Evolutionary conservation across 2,797 vertebrate species (phyloP), one percentile per base, ranked within the genome.

Genomic region (Remorina albescens): DNA sequence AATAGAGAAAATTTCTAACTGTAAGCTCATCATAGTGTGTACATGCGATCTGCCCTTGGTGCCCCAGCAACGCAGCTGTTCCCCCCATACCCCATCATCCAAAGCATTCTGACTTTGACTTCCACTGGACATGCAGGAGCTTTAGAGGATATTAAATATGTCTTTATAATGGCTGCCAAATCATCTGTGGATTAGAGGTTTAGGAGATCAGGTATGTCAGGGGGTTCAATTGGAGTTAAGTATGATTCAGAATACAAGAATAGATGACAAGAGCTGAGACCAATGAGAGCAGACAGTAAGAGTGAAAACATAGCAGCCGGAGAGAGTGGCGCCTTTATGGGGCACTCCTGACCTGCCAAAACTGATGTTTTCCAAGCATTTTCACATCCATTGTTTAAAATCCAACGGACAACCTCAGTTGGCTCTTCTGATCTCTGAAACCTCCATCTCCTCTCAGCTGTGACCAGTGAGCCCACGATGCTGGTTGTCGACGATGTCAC

Each of bases 401-500:
- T 57, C 26, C 58, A 73, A 30, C 34, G 21, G 37, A 16, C 37
- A 18, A 30, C 2, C 36, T 7, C 63, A 55, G 58, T 11, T 63
- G 55, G 58, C 11, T 41, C 34, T 5, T 51, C 16, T 86, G 59
- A 87, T 66, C 25, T 55, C 32, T 32, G 50, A 50, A 72, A 61
- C 32, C 13, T 70, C 54, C 12, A 44, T 82, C 68, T 80, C 56
- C 23, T 39, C 61, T 55, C 81, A 99, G 98, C 98, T 84, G 97
- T 99, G 61, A 99, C 98, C 87, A 99, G 98, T 88, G 97, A 99
- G 60, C 98, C 98, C 26, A 99, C 98, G 1, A 92, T 98, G 79
- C 91, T 99, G 87, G 93, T 96, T 18, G 96, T 98, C 68, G 98
- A 99, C 46, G 95, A 94, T 0, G 95, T 99, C 58, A 99, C 98